These are phyloP conservation scores for Drosophila rufa DNA, from an alignment of 1,140 invertebrate genomes.

Conservation along the genomic window DNA sequence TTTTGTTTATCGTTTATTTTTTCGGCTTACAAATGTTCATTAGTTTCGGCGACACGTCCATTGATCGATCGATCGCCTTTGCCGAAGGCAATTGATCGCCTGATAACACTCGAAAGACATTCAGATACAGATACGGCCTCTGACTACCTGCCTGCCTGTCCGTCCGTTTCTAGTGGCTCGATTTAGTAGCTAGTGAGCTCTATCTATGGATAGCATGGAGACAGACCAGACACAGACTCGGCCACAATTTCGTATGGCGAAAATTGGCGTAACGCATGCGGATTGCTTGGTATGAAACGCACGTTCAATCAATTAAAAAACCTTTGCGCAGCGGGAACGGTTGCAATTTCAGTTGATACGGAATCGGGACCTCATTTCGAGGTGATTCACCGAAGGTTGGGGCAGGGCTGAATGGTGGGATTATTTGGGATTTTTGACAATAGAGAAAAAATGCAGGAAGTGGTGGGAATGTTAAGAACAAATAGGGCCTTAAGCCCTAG, in stretches of 20 bases:
- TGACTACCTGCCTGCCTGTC: slow-evolving; percentile 13
- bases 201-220: slow-evolving; percentile 54
- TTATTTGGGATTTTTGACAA: slow-evolving; percentile 2
- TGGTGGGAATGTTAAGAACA: background rate
- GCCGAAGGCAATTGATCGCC: slow-evolving; percentile 75
- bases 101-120: slow-evolving; percentile 71
- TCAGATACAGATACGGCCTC: slow-evolving; percentile 55
- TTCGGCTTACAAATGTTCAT: slow-evolving; percentile 65
- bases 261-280: slow-evolving; percentile 46
- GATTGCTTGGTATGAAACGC: slow-evolving; percentile 66
- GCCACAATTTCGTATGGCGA: slow-evolving; percentile 38
- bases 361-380: slow-evolving; percentile 18
- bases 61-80: slow-evolving; percentile 63
- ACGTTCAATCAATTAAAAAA: slow-evolving; percentile 80
- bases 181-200: slow-evolving; percentile 44
- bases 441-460: background rate
- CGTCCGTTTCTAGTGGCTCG: slow-evolving; percentile 44
- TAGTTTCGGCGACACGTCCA: slow-evolving; percentile 73
- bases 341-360: slow-evolving; percentile 22
- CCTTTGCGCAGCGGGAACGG: slow-evolving; percentile 61
- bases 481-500: background rate
- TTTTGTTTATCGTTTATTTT: slow-evolving; percentile 48
- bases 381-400: slow-evolving; percentile 28
- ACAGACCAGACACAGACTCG: slow-evolving; percentile 19
- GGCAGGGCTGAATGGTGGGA: slow-evolving; percentile 14